Percentiles rank a stretch among this genome's conserved stretches.
Evolutionary conservation across 2,113 vertebrate species (phyloP).

Genomic region (Clinocottus analis): DNA sequence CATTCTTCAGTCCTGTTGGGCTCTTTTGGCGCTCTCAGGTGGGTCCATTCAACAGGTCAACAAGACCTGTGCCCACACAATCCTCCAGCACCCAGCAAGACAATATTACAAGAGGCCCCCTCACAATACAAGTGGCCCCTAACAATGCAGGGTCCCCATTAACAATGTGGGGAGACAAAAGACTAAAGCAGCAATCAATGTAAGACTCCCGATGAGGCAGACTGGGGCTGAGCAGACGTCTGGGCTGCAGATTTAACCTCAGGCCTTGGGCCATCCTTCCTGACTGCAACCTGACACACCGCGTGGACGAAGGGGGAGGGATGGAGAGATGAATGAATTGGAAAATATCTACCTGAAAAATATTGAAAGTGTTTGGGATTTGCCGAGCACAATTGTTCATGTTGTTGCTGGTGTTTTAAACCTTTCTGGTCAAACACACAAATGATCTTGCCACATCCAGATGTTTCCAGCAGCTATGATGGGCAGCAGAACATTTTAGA

Average conservation of each 20-base stretch:
- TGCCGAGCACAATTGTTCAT: background rate
- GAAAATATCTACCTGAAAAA: background rate
- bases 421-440: constrained; percentile 1
- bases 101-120: constrained; percentile 57
- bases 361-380: background rate
- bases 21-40: constrained; percentile 25
- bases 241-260: constrained; percentile 74
- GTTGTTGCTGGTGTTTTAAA: background rate
- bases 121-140: constrained; percentile 49
- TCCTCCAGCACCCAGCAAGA: constrained; percentile 47
- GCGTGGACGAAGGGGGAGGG: constrained; percentile 15
- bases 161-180: constrained; percentile 65
- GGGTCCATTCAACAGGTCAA: constrained; percentile 42
- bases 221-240: constrained; percentile 74
- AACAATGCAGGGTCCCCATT: constrained; percentile 57
- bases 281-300: constrained; percentile 71
- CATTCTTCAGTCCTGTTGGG: constrained; percentile 27
- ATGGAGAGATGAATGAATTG: constrained; percentile 20
- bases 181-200: constrained; percentile 66
- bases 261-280: constrained; percentile 71
- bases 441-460: background rate
- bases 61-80: constrained; percentile 50
- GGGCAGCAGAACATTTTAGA: background rate
- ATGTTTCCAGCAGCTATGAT: background rate
- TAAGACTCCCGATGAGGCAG: constrained; percentile 68